These are phyloP conservation scores for Hypercompe scribonia DNA, from an alignment of 2,888 invertebrate genomes.

Conservation along the genomic window DNA sequence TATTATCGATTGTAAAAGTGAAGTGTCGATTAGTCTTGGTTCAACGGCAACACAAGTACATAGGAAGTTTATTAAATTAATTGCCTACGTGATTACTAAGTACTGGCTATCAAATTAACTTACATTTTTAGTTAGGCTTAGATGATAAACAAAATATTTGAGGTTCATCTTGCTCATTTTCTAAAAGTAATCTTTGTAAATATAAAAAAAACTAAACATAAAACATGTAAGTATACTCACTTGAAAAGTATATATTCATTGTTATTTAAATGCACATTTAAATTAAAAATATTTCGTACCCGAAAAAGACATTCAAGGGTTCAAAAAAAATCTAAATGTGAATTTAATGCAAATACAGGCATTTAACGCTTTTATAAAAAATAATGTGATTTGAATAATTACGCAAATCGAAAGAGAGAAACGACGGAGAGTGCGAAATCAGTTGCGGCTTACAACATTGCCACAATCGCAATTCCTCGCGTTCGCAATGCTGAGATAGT, in stretches of 20 bases:
- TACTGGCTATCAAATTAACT: background rate
- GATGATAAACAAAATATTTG: background rate
- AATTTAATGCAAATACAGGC: background rate
- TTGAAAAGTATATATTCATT: background rate
- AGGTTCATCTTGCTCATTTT: background rate
- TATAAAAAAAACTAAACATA: background rate
- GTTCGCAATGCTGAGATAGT: constrained; percentile 53
- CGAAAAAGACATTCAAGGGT: background rate
- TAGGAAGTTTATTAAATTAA: background rate
- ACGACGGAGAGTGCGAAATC: background rate
- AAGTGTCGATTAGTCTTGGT: background rate
- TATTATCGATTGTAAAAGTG: background rate
- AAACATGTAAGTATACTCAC: background rate
- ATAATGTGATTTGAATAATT: background rate
- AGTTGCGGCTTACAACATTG: background rate
- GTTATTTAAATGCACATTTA: background rate
- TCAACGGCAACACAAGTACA: background rate
- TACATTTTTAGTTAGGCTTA: background rate
- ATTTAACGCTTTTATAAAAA: background rate
- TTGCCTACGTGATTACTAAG: background rate
- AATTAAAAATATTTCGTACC: background rate
- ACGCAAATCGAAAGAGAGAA: background rate
- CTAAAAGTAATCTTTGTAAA: background rate
- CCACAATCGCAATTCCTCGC: background rate
- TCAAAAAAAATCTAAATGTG: background rate